Evolutionary conservation across 2,888 invertebrate genomes (phyloP).

Genomic region (Noctua pronuba): DNA sequence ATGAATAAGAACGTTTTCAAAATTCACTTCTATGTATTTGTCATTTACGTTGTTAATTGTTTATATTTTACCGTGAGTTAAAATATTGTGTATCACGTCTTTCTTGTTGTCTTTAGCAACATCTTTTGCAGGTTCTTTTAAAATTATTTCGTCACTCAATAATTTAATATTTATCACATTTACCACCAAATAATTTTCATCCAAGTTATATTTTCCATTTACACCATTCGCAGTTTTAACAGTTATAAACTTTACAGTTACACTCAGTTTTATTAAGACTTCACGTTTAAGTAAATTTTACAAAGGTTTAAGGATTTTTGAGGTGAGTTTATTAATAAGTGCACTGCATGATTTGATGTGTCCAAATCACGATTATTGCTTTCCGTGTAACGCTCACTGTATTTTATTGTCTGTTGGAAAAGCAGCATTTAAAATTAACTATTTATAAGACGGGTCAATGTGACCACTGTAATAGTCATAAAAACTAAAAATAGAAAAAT

Average conservation of each 20-base stretch:
- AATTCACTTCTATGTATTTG: conserved; percentile 27
- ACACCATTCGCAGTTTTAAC: conserved; percentile 33
- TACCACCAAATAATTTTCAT: conserved; percentile 11
- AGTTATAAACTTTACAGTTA: conserved; percentile 54
- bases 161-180: conserved; percentile 28
- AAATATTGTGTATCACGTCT: conserved; percentile 12
- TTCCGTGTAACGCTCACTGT: conserved; percentile 63
- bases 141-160: not conserved
- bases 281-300: conserved; percentile 51
- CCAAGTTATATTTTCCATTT: conserved; percentile 27
- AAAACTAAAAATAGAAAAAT: not conserved
- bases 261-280: conserved; percentile 43
- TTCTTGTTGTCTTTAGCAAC: conserved; percentile 21
- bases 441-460: conserved; percentile 20
- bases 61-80: conserved; percentile 4
- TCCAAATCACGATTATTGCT: conserved; percentile 60
- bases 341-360: conserved; percentile 74
- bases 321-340: conserved; percentile 67
- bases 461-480: not conserved
- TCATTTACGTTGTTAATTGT: conserved; percentile 19
- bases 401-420: conserved; percentile 29
- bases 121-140: conserved; percentile 31
- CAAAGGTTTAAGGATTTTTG: conserved; percentile 55
- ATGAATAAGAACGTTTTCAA: conserved; percentile 43
- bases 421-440: conserved; percentile 37